Conservation (phyloP, 2,888 invertebrate genomes). For the Hemicrepidius hirtus region DNA sequence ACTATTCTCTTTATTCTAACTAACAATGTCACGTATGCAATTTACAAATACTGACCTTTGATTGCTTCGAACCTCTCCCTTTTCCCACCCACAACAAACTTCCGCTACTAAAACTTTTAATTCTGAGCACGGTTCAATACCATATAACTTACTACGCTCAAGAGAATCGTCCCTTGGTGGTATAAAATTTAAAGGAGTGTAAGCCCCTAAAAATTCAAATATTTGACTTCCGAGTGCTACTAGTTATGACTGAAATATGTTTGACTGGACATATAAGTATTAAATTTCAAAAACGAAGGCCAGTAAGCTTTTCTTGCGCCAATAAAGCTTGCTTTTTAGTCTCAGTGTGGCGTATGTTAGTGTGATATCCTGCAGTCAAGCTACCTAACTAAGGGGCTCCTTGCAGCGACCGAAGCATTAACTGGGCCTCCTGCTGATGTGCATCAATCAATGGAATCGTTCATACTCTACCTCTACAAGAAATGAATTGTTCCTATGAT, state of each 20-base stretch:
- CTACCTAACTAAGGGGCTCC: constrained; percentile 69
- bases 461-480: constrained; percentile 36
- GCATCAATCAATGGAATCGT: constrained; percentile 63
- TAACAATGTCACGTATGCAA: too few species aligned
- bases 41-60: too few species aligned
- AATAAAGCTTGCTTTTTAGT: constrained; percentile 58
- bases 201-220: constrained; percentile 15
- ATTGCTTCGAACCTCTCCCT: too few species aligned
- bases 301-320: constrained; percentile 47
- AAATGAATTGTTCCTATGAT: constrained; percentile 26
- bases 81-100: too few species aligned
- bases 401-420: constrained; percentile 65
- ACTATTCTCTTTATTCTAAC: too few species aligned
- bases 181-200: constrained; percentile 20
- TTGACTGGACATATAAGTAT: constrained; percentile 38
- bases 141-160: too few species aligned
- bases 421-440: constrained; percentile 62
- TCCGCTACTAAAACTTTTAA: too few species aligned
- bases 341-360: constrained; percentile 59
- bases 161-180: too few species aligned
- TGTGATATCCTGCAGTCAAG: constrained; percentile 67
- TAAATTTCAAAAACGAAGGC: constrained; percentile 51
- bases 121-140: too few species aligned
- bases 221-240: constrained; percentile 31
- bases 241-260: constrained; percentile 18